These are phyloP conservation scores for Apteryx mantelli DNA, from an alignment of 2,113 vertebrate species.

Conservation along the genomic window DNA sequence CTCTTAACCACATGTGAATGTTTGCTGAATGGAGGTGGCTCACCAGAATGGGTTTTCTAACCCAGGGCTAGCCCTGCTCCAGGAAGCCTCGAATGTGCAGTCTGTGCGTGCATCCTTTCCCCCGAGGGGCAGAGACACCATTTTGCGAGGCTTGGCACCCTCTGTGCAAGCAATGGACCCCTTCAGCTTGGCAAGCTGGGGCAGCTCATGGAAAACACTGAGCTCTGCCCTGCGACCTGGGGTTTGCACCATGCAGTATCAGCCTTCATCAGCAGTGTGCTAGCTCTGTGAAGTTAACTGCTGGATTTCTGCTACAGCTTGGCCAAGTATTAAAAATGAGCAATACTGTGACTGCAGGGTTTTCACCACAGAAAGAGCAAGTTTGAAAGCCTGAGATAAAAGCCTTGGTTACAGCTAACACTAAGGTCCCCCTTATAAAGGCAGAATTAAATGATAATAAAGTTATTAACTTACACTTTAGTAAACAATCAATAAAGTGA, in stretches of 20 bases:
- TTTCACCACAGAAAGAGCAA: not conserved
- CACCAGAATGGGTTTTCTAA: not conserved
- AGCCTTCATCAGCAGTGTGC: not conserved
- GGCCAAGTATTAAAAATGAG: not conserved
- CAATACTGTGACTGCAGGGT: not conserved
- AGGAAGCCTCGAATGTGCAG: not conserved
- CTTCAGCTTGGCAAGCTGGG: not conserved
- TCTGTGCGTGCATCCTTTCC: too few species aligned
- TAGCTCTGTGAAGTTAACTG: not conserved
- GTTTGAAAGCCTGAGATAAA: not conserved
- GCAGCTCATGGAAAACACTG: fast-evolving
- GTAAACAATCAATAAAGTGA: not conserved
- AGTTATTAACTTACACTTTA: not conserved
- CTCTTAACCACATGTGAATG: fast-evolving
- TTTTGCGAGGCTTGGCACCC: not conserved
- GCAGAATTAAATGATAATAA: not conserved
- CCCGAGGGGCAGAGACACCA: not conserved
- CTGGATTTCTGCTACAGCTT: not conserved
- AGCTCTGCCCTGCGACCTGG: not conserved
- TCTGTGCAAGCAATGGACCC: not conserved
- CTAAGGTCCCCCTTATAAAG: not conserved
- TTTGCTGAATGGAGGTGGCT: fast-evolving
- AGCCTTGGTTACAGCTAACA: not conserved
- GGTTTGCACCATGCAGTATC: not conserved
- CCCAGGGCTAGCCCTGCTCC: not conserved